A percentile compares a stretch with the other conserved stretches of the same genome.
These are phyloP conservation scores for Tauraco erythrolophus DNA, from an alignment of 2,113 vertebrate species.

Conservation along the genomic window DNA sequence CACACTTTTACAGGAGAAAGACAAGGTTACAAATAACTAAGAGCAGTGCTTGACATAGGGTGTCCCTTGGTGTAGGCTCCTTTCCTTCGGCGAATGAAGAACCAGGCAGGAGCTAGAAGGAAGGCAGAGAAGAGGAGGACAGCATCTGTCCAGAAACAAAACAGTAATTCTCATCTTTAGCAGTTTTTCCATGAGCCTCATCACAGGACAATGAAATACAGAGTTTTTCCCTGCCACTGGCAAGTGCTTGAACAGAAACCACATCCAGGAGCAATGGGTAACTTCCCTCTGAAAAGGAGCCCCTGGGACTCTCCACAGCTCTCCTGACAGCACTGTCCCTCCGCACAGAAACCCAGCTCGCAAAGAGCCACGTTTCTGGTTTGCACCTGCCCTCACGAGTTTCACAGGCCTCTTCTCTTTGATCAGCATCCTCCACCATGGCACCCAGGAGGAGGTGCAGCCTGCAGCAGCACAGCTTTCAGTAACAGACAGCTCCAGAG, in stretches of 20 bases:
- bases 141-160: neutral
- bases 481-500: neutral
- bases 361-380: neutral
- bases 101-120: neutral
- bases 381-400: neutral
- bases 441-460: neutral
- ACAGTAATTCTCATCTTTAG: neutral
- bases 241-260: neutral
- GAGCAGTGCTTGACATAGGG: neutral
- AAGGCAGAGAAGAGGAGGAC: neutral
- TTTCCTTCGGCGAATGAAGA: neutral
- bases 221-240: neutral
- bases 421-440: fast-evolving
- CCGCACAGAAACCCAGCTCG: neutral
- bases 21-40: neutral
- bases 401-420: neutral
- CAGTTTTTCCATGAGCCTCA: neutral
- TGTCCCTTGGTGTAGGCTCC: fast-evolving
- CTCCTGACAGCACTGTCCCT: neutral
- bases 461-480: neutral
- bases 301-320: neutral
- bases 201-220: neutral
- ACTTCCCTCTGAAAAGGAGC: neutral
- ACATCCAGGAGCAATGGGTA: neutral
- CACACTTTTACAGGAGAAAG: neutral